Conservation (phyloP, 2,797 vertebrate species). For the Toxotes lorentzi region DNA sequence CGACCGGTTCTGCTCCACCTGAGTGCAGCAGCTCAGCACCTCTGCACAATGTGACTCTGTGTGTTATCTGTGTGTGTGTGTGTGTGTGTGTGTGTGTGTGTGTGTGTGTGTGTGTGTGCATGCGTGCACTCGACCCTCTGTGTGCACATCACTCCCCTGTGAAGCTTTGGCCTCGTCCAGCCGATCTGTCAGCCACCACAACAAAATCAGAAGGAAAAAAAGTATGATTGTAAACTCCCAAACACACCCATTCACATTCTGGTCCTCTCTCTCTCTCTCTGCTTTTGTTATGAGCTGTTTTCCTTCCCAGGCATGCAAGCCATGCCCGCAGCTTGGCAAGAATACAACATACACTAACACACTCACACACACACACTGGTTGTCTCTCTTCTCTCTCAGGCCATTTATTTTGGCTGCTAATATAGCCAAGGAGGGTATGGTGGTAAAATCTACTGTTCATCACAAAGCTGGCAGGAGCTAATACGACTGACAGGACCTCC, state of each 20-base stretch:
- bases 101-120: constrained; percentile 2
- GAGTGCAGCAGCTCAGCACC: constrained; percentile 35
- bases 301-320: constrained; percentile 65
- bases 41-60: background rate
- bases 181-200: constrained; percentile 16
- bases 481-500: background rate
- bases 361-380: constrained; percentile 3
- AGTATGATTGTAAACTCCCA: constrained; percentile 47
- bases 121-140: background rate
- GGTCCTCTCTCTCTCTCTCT: constrained; percentile 31
- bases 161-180: constrained; percentile 9
- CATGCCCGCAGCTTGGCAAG: constrained; percentile 62
- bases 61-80: constrained; percentile 7
- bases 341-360: constrained; percentile 17
- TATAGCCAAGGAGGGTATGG: constrained; percentile 2
- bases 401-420: constrained; percentile 13
- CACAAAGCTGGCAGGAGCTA: constrained; percentile 11
- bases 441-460: constrained; percentile 24
- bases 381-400: constrained; percentile 9
- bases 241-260: constrained; percentile 68
- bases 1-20: constrained; percentile 29
- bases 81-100: background rate
- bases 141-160: constrained; percentile 24
- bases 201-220: constrained; percentile 19
- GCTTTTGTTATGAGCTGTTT: constrained; percentile 70